Evolutionary conservation across 2,888 invertebrate species (phyloP).

Genomic region (Eurois occulta): DNA sequence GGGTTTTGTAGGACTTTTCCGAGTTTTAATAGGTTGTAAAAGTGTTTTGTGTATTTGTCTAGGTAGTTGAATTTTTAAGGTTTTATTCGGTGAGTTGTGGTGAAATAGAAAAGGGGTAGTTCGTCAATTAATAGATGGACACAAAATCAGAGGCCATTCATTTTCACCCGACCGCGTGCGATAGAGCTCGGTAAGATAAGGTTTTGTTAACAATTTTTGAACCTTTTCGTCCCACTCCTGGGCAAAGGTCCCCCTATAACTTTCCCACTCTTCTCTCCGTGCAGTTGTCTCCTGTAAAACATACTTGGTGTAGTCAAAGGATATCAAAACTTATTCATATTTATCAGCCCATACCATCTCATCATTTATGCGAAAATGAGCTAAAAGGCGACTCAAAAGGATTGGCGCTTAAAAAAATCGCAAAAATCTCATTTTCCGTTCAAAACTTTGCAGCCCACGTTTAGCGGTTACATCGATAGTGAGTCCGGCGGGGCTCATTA

Average conservation of each 20-base stretch:
- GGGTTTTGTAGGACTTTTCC: constrained; percentile 1
- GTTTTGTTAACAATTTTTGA: background rate
- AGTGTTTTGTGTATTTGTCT: constrained; percentile 22
- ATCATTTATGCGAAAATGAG: background rate
- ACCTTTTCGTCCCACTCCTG: background rate
- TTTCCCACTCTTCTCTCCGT: background rate
- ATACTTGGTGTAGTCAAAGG: no score
- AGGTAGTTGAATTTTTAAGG: background rate
- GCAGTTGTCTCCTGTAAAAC: background rate
- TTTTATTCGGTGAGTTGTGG: background rate
- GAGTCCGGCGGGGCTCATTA: constrained; percentile 50
- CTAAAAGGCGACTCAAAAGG: background rate
- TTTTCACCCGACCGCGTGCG: background rate
- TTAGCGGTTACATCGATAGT: constrained; percentile 44
- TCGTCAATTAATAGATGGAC: background rate
- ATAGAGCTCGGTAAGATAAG: background rate
- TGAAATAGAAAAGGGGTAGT: background rate
- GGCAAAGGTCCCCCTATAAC: background rate
- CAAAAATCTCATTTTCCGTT: constrained; percentile 12
- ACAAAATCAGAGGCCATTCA: background rate
- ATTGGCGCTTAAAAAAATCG: background rate
- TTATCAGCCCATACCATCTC: background rate
- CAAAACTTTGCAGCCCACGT: constrained; percentile 34
- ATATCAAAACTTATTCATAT: background rate
- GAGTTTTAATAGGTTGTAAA: constrained; percentile 28